These are phyloP conservation scores for Emydocephalus ijimae DNA, from an alignment of 2,113 vertebrate species.

Conservation along the genomic window DNA sequence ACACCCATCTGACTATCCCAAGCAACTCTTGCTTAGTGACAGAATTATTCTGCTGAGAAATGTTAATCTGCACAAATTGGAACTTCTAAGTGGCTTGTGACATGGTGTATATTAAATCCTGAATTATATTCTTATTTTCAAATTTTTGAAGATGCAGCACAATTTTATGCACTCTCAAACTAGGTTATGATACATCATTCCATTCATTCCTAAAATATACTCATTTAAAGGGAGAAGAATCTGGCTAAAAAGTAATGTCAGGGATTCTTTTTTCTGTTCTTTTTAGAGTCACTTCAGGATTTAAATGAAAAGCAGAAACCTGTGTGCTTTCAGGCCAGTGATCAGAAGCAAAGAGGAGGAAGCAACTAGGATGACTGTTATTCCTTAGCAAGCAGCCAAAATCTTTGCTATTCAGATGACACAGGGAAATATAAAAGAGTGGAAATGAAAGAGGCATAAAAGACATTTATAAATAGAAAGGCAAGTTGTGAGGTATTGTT, in stretches of 20 bases:
- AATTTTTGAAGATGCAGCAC: slow-evolving; percentile 29
- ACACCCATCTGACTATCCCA: not conserved
- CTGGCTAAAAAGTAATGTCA: slow-evolving; percentile 10
- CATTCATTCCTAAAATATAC: slow-evolving; percentile 16
- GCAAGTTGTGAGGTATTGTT: not conserved
- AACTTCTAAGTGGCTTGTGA: slow-evolving; percentile 25
- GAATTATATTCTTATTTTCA: slow-evolving; percentile 32
- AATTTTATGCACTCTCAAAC: slow-evolving; percentile 20
- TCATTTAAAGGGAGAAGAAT: slow-evolving; percentile 13
- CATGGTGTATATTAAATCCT: slow-evolving; percentile 15
- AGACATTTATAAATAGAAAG: not conserved
- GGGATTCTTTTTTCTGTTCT: not conserved
- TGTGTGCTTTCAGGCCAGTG: not conserved
- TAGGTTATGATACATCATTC: slow-evolving; percentile 16
- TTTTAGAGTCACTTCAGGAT: not conserved
- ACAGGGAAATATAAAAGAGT: no score
- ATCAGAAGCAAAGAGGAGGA: not conserved
- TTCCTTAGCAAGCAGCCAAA: not conserved
- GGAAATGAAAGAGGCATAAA: not conserved
- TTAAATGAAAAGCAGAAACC: not conserved
- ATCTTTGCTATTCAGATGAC: not conserved
- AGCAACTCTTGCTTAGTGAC: not conserved
- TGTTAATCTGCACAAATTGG: slow-evolving; percentile 5
- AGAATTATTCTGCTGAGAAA: slow-evolving; percentile 5
- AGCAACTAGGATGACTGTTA: not conserved